Evolutionary conservation across 2,113 vertebrate species (phyloP).

Genomic region (Pterocles burchelli): DNA sequence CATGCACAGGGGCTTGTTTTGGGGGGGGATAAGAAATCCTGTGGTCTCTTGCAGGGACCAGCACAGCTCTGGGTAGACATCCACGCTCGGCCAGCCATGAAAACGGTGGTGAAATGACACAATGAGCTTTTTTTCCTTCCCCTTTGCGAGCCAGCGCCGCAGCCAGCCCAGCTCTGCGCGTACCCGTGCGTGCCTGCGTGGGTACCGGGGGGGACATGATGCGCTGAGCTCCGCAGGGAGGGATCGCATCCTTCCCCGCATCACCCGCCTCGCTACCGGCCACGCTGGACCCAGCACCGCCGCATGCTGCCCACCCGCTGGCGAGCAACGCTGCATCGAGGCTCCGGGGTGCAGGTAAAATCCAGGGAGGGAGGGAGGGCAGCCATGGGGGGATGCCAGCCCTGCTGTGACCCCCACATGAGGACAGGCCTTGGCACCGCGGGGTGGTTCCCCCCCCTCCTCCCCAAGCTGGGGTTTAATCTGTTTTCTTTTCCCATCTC

Average conservation of each 20-base stretch:
- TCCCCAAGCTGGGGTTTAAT: background rate
- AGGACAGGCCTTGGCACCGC: background rate
- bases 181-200: slow-evolving; percentile 37
- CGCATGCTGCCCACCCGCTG: background rate
- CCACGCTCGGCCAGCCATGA: background rate
- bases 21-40: too few species aligned
- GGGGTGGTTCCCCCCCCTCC: too few species aligned
- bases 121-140: background rate
- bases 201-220: background rate
- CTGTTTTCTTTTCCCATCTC: fast-evolving
- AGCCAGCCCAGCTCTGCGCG: background rate
- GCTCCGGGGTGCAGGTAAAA: background rate
- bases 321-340: background rate
- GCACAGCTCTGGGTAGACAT: fast-evolving
- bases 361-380: background rate
- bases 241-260: background rate
- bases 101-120: background rate
- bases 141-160: background rate
- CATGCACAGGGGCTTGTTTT: fast-evolving
- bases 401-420: background rate
- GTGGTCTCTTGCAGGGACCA: background rate
- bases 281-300: background rate
- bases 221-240: background rate
- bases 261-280: background rate
- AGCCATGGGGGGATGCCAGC: fast-evolving